phyloP scores from a whole-genome alignment of 2,797 vertebrate species.

The Channa striata region DNA sequence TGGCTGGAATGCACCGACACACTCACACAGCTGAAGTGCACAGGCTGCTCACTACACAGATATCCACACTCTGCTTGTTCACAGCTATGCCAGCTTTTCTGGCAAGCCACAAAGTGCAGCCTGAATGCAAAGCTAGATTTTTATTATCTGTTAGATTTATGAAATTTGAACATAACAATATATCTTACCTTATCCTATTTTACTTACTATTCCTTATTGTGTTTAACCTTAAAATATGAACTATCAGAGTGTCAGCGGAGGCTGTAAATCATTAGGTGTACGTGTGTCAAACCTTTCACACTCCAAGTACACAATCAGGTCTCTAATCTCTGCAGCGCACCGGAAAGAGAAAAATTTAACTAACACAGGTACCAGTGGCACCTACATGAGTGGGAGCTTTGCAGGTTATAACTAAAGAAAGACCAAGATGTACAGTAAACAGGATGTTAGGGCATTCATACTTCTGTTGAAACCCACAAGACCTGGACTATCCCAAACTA shows the following conservation, averaged over 20 bases:
- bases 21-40: slow-evolving; percentile 35
- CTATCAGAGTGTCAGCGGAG: no score
- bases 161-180: not conserved
- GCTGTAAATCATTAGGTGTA: not conserved
- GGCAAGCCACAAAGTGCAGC: slow-evolving; percentile 19
- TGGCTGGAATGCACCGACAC: slow-evolving; percentile 48
- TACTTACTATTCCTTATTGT: no score
- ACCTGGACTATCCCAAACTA: not conserved
- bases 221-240: no score
- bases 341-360: not conserved
- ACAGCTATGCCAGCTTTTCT: slow-evolving; percentile 41
- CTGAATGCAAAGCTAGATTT: no score
- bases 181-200: not conserved
- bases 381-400: no score
- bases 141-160: not conserved
- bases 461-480: not conserved
- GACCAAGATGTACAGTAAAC: not conserved
- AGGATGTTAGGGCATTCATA: no score
- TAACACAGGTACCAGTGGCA: not conserved
- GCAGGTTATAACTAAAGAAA: no score
- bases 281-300: no score
- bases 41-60: slow-evolving; percentile 34
- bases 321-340: not conserved
- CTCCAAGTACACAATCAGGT: no score
- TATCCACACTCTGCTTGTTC: slow-evolving; percentile 43